Percentiles rank a stretch among this genome's conserved stretches.
phyloP scores from a whole-genome alignment of 1,140 invertebrate species.

The Drosophila bifasciata region DNA sequence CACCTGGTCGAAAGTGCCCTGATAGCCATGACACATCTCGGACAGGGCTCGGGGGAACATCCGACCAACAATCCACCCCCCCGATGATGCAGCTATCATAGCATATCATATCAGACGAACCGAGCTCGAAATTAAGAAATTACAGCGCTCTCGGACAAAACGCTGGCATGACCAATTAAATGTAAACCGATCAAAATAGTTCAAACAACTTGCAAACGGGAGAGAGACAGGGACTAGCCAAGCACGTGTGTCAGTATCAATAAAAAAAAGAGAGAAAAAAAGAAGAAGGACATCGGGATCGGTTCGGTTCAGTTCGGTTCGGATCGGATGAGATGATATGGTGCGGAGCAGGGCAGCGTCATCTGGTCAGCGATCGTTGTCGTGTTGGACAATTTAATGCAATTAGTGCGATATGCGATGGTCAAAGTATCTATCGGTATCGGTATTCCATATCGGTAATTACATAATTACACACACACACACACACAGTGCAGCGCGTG shows the following conservation, averaged over 20 bases:
- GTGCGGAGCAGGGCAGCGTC: constrained; percentile 36
- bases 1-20: background rate
- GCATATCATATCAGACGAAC: too few species aligned
- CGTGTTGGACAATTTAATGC: constrained; percentile 78
- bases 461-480: constrained; percentile 68
- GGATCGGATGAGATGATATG: constrained; percentile 7
- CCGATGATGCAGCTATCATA: background rate
- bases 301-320: too few species aligned
- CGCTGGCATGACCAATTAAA: constrained; percentile 53
- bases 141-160: constrained; percentile 32
- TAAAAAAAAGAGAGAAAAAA: constrained; percentile 36
- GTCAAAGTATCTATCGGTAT: constrained; percentile 25
- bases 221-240: background rate
- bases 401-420: constrained; percentile 72
- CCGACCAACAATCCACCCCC: constrained; percentile 16
- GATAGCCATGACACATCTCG: constrained; percentile 1
- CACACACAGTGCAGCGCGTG: constrained; percentile 49
- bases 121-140: constrained; percentile 47
- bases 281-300: constrained; percentile 6
- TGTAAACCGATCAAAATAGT: constrained; percentile 35
- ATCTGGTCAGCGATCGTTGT: constrained; percentile 54
- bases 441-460: constrained; percentile 46
- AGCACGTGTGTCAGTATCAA: constrained; percentile 51
- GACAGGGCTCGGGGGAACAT: background rate
- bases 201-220: constrained; percentile 56